Conservation (phyloP, 2,113 vertebrate genomes). For the Aptenodytes forsteri region DNA sequence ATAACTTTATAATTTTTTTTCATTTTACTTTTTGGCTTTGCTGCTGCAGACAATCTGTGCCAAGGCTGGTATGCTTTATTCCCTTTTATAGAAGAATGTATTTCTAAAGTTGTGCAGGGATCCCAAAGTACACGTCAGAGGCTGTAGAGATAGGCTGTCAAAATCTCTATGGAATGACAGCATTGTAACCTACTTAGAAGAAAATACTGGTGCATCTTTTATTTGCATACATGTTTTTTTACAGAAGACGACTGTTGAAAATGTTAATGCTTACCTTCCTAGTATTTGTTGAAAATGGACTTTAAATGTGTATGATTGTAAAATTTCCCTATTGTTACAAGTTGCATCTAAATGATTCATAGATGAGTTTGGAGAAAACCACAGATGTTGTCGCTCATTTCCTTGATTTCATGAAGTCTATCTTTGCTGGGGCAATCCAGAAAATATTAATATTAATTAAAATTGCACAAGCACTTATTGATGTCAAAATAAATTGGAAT, state of each 20-base stretch:
- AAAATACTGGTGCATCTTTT: slow-evolving; percentile 1
- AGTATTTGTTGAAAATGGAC: not conserved
- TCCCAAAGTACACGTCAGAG: not conserved
- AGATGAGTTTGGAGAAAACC: not conserved
- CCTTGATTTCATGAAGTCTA: not conserved
- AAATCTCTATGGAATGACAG: not conserved
- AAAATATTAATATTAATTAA: not conserved
- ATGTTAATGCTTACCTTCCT: not conserved
- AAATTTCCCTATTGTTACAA: not conserved
- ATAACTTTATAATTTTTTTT: not conserved
- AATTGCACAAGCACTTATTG: not conserved
- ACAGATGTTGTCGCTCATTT: not conserved
- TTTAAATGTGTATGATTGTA: not conserved
- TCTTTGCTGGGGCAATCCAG: not conserved
- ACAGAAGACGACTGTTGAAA: not conserved
- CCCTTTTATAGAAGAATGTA: not conserved
- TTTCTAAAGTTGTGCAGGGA: not conserved
- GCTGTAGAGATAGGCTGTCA: not conserved
- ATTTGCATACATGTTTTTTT: not conserved
- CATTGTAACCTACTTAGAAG: not conserved
- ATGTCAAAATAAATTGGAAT: not conserved
- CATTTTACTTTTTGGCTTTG: not conserved
- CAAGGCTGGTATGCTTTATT: slow-evolving; percentile 21
- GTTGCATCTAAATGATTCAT: not conserved
- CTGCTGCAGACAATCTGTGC: not conserved